phyloP scores from a whole-genome alignment of 2,797 vertebrate genomes.

The Zenarchopterus dispar region DNA sequence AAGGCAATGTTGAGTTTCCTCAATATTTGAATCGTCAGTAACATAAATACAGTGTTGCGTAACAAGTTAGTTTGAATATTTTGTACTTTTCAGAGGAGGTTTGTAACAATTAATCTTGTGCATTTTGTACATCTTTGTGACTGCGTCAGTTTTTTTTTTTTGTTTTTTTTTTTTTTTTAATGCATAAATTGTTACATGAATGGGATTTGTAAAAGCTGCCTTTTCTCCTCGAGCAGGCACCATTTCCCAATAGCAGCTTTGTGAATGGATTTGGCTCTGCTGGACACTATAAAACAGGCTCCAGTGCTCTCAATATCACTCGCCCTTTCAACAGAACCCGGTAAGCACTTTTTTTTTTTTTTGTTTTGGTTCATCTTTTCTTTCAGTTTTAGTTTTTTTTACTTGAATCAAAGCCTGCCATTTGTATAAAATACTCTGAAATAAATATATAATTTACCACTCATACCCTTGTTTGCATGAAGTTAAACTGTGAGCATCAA shows the following conservation, averaged over 20 bases:
- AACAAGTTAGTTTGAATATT: no score
- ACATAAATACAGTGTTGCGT: no score
- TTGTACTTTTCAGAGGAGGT: no score
- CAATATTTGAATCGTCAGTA: no score
- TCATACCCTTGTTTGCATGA: constrained; percentile 38
- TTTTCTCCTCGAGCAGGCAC: constrained; percentile 82
- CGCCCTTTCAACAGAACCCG: constrained; percentile 95
- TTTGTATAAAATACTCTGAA: constrained; percentile 20
- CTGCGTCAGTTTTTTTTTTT: background rate
- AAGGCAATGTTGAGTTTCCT: no score
- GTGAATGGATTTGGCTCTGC: constrained; percentile 94
- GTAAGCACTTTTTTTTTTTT: constrained; percentile 76
- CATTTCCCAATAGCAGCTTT: constrained; percentile 97
- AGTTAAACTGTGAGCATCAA: constrained; percentile 34
- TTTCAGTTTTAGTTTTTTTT: constrained; percentile 2
- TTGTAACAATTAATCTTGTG: no score
- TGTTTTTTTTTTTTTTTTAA: no score
- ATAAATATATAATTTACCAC: constrained; percentile 21
- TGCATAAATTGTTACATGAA: background rate
- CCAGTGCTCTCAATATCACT: constrained; percentile 88
- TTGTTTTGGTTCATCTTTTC: accelerated
- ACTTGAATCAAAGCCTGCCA: constrained; percentile 1
- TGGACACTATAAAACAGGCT: constrained; percentile 91
- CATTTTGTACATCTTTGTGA: background rate
- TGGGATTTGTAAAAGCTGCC: background rate